Evolutionary conservation across 1,140 invertebrate species (phyloP).

Genomic region (Frieseomelitta varia): DNA sequence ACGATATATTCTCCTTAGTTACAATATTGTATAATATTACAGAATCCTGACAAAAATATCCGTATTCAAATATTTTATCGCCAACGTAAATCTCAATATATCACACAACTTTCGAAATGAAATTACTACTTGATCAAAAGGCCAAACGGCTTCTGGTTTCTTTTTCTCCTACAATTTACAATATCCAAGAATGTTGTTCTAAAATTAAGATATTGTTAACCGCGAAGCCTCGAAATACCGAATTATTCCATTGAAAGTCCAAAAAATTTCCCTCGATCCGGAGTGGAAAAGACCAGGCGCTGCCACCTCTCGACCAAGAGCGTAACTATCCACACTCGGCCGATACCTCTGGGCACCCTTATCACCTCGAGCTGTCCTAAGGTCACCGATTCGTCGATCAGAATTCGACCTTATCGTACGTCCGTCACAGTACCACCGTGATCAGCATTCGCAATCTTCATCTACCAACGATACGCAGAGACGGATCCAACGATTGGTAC

Average conservation of each 20-base stretch:
- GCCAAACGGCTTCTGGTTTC: background rate
- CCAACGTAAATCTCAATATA: too few relatives aligned
- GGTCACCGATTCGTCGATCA: conserved; percentile 16
- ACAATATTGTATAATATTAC: too few relatives aligned
- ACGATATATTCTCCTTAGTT: too few relatives aligned
- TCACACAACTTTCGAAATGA: background rate
- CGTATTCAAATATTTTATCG: too few relatives aligned
- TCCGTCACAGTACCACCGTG: conserved; percentile 1
- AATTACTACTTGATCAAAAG: background rate
- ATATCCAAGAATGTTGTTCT: background rate
- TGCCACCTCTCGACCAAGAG: conserved; percentile 44
- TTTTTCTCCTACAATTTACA: background rate
- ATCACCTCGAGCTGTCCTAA: conserved; percentile 30
- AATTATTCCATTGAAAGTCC: background rate
- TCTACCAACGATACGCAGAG: conserved; percentile 17
- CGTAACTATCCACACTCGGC: conserved; percentile 30
- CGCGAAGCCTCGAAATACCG: too few relatives aligned
- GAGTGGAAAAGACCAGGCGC: conserved; percentile 10
- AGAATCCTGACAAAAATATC: too few relatives aligned
- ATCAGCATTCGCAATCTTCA: background rate
- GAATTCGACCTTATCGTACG: conserved; percentile 64
- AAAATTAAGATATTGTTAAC: background rate
- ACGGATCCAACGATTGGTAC: conserved; percentile 41
- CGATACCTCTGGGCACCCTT: conserved; percentile 48
- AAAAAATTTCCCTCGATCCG: background rate